Evolutionary conservation across 2,113 vertebrate genomes (phyloP).

Genomic region (Potamarius usumacintae): DNA sequence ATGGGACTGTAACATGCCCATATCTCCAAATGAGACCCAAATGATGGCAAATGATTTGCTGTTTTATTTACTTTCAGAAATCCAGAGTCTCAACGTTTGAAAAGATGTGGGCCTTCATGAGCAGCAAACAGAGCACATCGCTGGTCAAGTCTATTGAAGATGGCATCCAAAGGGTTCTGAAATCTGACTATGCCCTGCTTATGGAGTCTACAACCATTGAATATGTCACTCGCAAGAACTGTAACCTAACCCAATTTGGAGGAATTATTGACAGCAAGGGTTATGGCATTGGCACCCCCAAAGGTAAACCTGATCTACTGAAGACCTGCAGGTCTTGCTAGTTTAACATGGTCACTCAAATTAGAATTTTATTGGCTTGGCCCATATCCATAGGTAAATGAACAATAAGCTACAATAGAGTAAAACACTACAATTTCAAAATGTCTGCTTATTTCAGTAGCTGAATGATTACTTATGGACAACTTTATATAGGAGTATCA

Average conservation of each 20-base stretch:
- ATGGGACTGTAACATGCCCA: background rate
- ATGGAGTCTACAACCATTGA: slow-evolving; percentile 98
- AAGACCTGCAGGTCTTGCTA: background rate
- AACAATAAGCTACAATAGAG: background rate
- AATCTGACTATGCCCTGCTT: slow-evolving; percentile 91
- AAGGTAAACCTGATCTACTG: slow-evolving; percentile 74
- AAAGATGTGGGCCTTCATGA: slow-evolving; percentile 99
- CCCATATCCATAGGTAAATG: slow-evolving; percentile 3
- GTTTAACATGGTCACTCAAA: background rate
- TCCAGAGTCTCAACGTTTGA: slow-evolving; percentile 98
- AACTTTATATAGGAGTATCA: background rate
- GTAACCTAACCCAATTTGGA: slow-evolving; percentile 96
- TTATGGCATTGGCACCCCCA: slow-evolving; percentile 96
- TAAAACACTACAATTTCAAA: background rate
- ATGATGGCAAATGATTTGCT: background rate
- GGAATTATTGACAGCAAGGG: slow-evolving; percentile 96
- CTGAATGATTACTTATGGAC: background rate
- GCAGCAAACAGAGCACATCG: slow-evolving; percentile 88
- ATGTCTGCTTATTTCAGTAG: background rate
- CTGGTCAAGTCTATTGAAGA: slow-evolving; percentile 96
- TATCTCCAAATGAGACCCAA: background rate
- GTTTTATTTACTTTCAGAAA: slow-evolving; percentile 77
- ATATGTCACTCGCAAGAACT: slow-evolving; percentile 92
- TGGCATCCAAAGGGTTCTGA: slow-evolving; percentile 91
- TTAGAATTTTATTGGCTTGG: background rate